phyloP scores from a whole-genome alignment of 2,113 vertebrate genomes.

The Chloropsis hardwickii region DNA sequence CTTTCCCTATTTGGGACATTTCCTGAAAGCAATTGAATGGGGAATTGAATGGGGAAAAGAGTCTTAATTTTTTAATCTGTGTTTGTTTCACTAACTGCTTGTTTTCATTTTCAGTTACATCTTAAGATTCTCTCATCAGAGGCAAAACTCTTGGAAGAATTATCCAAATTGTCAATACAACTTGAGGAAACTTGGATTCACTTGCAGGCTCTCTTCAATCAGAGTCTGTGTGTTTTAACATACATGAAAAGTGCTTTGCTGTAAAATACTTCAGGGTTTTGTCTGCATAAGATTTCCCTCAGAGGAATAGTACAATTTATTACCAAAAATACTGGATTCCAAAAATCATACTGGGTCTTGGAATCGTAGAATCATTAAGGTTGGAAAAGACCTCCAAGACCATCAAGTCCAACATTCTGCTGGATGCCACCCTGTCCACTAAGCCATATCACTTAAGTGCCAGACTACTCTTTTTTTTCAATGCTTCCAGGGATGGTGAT shows the following conservation, averaged over 20 bases:
- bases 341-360: not conserved
- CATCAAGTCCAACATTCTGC: not conserved
- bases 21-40: not conserved
- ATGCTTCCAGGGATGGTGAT: not conserved
- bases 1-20: not conserved
- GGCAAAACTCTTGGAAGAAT: constrained; percentile 75
- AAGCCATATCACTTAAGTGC: not conserved
- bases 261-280: constrained; percentile 49
- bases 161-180: constrained; percentile 70
- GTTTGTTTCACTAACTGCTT: constrained; percentile 7
- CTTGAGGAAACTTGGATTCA: constrained; percentile 85
- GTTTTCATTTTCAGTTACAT: constrained; percentile 81
- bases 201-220: constrained; percentile 82
- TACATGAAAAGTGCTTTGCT: constrained; percentile 91
- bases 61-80: not conserved
- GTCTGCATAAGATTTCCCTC: not conserved
- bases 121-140: constrained; percentile 83
- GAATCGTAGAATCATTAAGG: not conserved
- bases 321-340: not conserved
- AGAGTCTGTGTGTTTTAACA: constrained; percentile 90
- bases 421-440: not conserved
- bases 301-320: not conserved
- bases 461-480: not conserved
- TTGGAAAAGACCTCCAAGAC: not conserved
- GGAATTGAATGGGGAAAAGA: not conserved